phyloP scores from a whole-genome alignment of 2,888 invertebrate species.

The Hyalella azteca region DNA sequence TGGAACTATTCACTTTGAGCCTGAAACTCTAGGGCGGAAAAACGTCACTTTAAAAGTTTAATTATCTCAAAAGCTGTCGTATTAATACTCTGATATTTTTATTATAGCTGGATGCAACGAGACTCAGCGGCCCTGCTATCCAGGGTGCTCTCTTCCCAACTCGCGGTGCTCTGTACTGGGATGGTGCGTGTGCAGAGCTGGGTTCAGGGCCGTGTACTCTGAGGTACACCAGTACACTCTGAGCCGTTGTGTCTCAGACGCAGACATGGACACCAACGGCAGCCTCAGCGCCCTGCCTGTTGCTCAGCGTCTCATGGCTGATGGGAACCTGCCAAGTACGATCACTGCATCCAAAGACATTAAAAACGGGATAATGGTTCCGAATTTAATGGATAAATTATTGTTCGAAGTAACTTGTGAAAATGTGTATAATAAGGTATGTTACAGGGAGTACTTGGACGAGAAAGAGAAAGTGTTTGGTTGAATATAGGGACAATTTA shows the following conservation, averaged over 20 bases:
- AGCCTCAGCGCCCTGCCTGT: constrained; percentile 38
- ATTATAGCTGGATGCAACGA: constrained; percentile 65
- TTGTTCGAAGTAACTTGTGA: too few species aligned
- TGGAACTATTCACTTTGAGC: too few species aligned
- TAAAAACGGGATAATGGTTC: too few species aligned
- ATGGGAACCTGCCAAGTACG: constrained; percentile 46
- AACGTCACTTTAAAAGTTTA: too few species aligned
- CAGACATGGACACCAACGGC: constrained; percentile 3
- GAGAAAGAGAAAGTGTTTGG: too few species aligned
- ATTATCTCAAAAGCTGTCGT: too few species aligned
- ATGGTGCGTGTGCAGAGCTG: constrained; percentile 60
- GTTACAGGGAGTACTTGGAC: too few species aligned
- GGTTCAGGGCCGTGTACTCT: constrained; percentile 60
- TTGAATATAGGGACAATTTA: too few species aligned
- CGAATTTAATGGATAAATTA: too few species aligned
- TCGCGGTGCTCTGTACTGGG: constrained; percentile 59
- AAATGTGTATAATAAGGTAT: too few species aligned
- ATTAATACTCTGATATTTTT: too few species aligned
- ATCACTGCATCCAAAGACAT: not conserved
- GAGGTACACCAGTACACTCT: constrained; percentile 58
- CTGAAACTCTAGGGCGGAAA: too few species aligned
- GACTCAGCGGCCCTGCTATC: constrained; percentile 62
- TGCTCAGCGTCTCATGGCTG: constrained; percentile 45
- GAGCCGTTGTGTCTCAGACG: constrained; percentile 41
- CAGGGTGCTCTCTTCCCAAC: constrained; percentile 55